Conservation (phyloP, 92 coral and sea anemone genomes). For the Chrysogorgia sp. region DNA sequence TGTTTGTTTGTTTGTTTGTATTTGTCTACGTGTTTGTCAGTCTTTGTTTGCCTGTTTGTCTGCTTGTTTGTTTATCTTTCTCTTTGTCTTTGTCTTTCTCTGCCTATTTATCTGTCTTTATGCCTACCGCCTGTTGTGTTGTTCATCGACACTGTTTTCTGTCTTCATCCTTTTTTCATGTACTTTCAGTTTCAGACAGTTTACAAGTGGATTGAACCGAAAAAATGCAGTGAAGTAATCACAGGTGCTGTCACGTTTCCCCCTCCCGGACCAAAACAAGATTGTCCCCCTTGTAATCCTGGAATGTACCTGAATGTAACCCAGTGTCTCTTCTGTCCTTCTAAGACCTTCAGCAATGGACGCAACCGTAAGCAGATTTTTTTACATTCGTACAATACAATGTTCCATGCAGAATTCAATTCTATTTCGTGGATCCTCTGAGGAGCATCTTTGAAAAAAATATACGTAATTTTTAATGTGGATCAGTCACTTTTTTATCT, state of each 20-base stretch:
- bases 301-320: constrained; percentile 90
- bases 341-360: constrained; percentile 81
- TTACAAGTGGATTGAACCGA: constrained; percentile 93
- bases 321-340: constrained; percentile 81
- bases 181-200: constrained; percentile 74
- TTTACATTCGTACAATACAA: no score
- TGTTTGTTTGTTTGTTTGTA: background rate
- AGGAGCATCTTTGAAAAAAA: no score
- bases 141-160: no score
- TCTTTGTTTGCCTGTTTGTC: background rate
- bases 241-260: constrained; percentile 83
- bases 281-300: constrained; percentile 97
- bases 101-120: no score
- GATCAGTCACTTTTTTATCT: no score
- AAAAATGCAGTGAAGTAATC: constrained; percentile 84
- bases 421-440: no score
- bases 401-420: no score
- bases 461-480: no score
- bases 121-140: no score
- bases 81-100: background rate
- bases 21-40: background rate
- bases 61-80: background rate
- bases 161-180: no score
- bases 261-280: constrained; percentile 80
- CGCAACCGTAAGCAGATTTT: constrained; percentile 62